Evolutionary conservation across 92 coral and sea anemone species (phyloP).

Genomic region (Epizoanthus stellaris): DNA sequence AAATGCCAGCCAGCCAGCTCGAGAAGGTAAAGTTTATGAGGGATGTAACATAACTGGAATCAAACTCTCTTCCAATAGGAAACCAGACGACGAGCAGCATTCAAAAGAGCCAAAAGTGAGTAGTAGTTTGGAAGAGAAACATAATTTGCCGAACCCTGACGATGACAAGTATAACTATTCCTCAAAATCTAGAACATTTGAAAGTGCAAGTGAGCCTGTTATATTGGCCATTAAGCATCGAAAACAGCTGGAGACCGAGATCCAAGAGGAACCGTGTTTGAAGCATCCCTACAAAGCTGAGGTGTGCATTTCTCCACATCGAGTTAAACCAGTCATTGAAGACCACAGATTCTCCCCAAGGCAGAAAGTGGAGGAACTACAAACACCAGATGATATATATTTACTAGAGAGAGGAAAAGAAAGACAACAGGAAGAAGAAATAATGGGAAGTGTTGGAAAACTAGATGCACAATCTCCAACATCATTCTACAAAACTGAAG

Average conservation of each 20-base stretch:
- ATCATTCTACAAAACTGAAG: not conserved
- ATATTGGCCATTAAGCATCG: not conserved
- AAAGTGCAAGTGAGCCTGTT: not conserved
- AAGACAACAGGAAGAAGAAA: not conserved
- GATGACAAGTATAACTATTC: not conserved
- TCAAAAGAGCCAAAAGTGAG: not conserved
- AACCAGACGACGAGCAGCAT: not conserved
- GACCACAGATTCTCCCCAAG: not conserved
- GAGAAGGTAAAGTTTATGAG: not conserved
- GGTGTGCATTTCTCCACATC: constrained; percentile 12
- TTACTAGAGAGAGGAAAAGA: not conserved
- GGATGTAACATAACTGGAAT: constrained; percentile 9
- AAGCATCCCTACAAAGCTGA: constrained; percentile 27
- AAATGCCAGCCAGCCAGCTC: not conserved
- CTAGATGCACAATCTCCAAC: not conserved
- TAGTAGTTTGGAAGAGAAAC: not conserved
- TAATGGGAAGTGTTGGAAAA: not conserved
- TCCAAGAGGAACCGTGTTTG: not conserved
- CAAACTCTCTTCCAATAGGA: not conserved
- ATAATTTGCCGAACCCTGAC: not conserved
- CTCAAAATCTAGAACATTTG: not conserved
- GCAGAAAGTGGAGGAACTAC: not conserved
- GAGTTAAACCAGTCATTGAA: not conserved
- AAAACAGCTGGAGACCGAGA: not conserved
- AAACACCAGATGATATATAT: not conserved